Percentiles rank a stretch among this genome's conserved stretches.
Evolutionary conservation across 1,140 invertebrate genomes (phyloP).

Genomic region (Lepidurus arcticus): DNA sequence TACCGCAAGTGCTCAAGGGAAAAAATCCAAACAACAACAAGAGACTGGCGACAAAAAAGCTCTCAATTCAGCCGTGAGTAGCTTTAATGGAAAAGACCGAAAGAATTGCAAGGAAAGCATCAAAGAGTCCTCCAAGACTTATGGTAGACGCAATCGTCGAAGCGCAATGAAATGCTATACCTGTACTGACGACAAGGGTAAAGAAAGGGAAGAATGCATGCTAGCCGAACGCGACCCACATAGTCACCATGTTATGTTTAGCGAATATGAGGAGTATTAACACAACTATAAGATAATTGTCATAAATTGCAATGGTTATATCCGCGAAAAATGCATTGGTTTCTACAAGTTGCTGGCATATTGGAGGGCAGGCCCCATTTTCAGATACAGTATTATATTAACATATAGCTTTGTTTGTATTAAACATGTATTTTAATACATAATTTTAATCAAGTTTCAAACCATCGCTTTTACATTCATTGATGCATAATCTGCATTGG

Average conservation of each 20-base stretch:
- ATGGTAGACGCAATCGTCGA: not conserved
- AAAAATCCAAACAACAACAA: not conserved
- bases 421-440: too few relatives aligned
- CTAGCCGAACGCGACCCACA: slow-evolving; percentile 1
- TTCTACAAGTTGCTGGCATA: too few relatives aligned
- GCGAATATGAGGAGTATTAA: not conserved
- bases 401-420: too few relatives aligned
- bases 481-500: too few relatives aligned
- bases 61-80: not conserved
- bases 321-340: too few relatives aligned
- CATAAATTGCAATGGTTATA: too few relatives aligned
- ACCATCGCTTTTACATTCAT: too few relatives aligned
- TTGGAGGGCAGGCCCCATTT: too few relatives aligned
- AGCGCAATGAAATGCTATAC: not conserved
- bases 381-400: too few relatives aligned
- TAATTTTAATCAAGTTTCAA: too few relatives aligned
- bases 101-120: slow-evolving; percentile 7
- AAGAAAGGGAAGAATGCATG: slow-evolving; percentile 14
- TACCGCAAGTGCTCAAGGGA: not conserved
- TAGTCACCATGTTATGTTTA: slow-evolving; percentile 20
- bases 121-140: not conserved
- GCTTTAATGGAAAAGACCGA: not conserved
- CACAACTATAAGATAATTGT: not conserved
- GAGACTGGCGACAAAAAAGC: not conserved
- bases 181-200: not conserved